Evolutionary conservation across 2,113 vertebrate species (phyloP).

Genomic region (Eolophus roseicapilla): DNA sequence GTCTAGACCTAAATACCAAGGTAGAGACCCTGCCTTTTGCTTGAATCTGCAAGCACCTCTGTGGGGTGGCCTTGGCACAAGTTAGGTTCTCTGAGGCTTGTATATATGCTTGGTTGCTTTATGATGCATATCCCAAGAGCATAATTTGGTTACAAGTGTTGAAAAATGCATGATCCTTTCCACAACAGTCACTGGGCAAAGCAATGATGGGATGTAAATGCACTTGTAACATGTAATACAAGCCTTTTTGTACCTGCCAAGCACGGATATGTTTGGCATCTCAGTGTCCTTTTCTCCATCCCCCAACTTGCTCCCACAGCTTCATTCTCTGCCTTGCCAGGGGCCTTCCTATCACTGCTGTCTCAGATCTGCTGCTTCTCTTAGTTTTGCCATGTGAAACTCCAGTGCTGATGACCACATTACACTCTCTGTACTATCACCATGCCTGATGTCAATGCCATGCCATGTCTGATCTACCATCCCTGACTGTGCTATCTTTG

Average conservation of each 20-base stretch:
- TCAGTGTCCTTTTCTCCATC: not conserved
- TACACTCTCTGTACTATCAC: not conserved
- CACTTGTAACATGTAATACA: not conserved
- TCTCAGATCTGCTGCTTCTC: not conserved
- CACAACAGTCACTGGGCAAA: not conserved
- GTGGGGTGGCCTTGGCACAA: not conserved
- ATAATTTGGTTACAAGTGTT: not conserved
- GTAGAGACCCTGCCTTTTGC: not conserved
- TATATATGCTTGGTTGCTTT: not conserved
- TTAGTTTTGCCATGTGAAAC: not conserved
- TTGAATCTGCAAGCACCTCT: not conserved
- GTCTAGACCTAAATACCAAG: not conserved
- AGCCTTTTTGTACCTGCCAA: not conserved
- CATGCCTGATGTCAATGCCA: not conserved
- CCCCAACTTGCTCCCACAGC: not conserved
- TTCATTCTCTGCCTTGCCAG: not conserved
- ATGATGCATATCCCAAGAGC: not conserved
- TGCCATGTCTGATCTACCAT: not conserved
- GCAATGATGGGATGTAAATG: not conserved
- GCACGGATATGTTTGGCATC: not conserved
- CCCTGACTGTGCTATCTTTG: not conserved
- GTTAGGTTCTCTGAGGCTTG: not conserved
- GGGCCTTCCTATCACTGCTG: not conserved
- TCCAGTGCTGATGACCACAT: not conserved
- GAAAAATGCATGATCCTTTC: not conserved